These are phyloP conservation scores for Semaprochilodus insignis DNA, from an alignment of 2,797 vertebrate genomes.

Conservation along the genomic window DNA sequence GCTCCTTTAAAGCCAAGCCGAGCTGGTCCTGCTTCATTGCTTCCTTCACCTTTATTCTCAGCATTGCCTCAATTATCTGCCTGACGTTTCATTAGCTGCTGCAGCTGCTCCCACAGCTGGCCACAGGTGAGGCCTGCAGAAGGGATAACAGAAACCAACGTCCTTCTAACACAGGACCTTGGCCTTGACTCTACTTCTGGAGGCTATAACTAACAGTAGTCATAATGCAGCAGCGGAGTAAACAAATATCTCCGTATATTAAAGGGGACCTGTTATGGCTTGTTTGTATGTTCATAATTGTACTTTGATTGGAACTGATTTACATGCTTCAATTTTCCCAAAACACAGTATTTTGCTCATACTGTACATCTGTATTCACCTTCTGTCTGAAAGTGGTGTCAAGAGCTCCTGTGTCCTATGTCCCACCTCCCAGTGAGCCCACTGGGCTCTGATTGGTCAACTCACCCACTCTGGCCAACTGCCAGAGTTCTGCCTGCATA, in stretches of 20 bases:
- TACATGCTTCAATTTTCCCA: too few relatives aligned
- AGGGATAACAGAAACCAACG: constrained; percentile 10
- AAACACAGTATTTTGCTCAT: too few relatives aligned
- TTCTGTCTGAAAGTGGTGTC: too few relatives aligned
- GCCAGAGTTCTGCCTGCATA: too few relatives aligned
- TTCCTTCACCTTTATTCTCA: constrained; percentile 60
- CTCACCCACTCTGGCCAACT: too few relatives aligned
- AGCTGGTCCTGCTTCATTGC: constrained; percentile 72
- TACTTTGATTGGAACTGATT: too few relatives aligned
- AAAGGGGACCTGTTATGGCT: too few relatives aligned
- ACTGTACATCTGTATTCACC: too few relatives aligned
- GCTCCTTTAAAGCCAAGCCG: constrained; percentile 27
- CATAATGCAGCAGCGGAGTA: not conserved
- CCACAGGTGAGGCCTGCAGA: constrained; percentile 72
- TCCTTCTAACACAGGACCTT: not conserved
- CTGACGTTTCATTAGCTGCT: constrained; percentile 84
- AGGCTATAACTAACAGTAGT: not conserved
- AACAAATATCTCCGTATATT: not conserved
- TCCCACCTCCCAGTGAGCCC: too few relatives aligned
- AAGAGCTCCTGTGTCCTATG: too few relatives aligned
- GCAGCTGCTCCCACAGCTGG: constrained; percentile 82
- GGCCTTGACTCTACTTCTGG: constrained; percentile 8
- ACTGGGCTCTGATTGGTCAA: too few relatives aligned
- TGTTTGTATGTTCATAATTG: too few relatives aligned
- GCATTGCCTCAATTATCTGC: constrained; percentile 81